These are phyloP conservation scores for Epinephelus malabaricus DNA, from an alignment of 2,797 vertebrate genomes.

Conservation along the genomic window DNA sequence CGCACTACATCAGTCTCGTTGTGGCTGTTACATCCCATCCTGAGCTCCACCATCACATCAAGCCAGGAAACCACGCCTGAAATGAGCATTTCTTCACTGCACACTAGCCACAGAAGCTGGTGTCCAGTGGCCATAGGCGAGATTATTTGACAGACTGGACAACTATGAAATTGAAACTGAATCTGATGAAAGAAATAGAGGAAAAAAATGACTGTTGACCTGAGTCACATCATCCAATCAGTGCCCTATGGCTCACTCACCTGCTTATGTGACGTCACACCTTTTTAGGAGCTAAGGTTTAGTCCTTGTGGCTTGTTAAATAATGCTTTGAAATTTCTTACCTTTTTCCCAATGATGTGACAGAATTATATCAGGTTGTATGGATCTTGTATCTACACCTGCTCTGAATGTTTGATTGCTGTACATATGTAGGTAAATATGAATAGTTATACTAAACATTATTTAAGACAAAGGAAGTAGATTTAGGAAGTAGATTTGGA, in stretches of 20 bases:
- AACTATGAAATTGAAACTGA: slow-evolving; percentile 5
- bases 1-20: background rate
- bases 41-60: background rate
- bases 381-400: background rate
- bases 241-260: background rate
- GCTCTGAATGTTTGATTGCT: background rate
- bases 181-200: background rate
- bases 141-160: slow-evolving; percentile 3
- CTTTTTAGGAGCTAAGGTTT: background rate
- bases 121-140: background rate
- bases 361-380: background rate
- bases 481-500: background rate
- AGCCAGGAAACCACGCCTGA: background rate
- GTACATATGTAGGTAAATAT: background rate
- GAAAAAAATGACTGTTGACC: background rate
- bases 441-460: background rate
- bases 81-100: slow-evolving; percentile 3
- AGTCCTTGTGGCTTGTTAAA: background rate
- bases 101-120: background rate
- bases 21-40: background rate
- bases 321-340: background rate
- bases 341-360: background rate
- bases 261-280: background rate
- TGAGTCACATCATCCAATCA: background rate
- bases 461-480: background rate